Conservation (phyloP, 1,140 invertebrate genomes). For the Heliconius congener region DNA sequence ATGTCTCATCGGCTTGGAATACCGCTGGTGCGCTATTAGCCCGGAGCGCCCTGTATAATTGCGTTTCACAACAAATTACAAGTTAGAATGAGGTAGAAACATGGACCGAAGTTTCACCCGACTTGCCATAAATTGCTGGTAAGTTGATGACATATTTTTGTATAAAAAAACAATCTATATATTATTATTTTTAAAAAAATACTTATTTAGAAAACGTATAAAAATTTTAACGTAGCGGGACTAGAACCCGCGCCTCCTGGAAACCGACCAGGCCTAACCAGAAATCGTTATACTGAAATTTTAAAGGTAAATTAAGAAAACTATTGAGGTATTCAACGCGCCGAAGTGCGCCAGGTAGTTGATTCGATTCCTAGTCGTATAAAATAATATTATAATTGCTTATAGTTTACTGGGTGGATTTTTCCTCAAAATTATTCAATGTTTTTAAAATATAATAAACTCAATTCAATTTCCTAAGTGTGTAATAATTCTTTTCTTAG, state of each 20-base stretch:
- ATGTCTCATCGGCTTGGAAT: slow-evolving; percentile 49
- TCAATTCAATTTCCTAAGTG: no score
- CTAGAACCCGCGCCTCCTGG: no score
- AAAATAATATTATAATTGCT: background rate
- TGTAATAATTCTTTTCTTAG: no score
- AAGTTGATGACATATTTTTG: slow-evolving; percentile 44
- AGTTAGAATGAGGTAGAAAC: slow-evolving; percentile 63
- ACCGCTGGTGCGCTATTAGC: slow-evolving; percentile 58
- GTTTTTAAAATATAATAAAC: background rate
- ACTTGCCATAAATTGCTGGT: slow-evolving; percentile 45
- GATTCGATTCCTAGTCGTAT: background rate
- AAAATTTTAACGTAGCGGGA: no score
- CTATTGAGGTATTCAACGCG: background rate
- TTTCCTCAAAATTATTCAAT: background rate
- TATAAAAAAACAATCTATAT: slow-evolving; percentile 14
- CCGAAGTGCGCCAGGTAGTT: background rate
- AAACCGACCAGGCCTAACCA: no score
- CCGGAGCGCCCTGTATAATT: slow-evolving; percentile 62
- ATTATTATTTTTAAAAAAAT: no score
- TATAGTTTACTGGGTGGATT: background rate
- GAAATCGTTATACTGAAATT: background rate
- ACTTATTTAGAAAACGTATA: no score
- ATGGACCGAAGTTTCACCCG: slow-evolving; percentile 48
- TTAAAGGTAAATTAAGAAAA: no score
- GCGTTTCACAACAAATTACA: slow-evolving; percentile 70